Conservation (phyloP, 1,140 invertebrate genomes). For the Drosophila elegans region DNA sequence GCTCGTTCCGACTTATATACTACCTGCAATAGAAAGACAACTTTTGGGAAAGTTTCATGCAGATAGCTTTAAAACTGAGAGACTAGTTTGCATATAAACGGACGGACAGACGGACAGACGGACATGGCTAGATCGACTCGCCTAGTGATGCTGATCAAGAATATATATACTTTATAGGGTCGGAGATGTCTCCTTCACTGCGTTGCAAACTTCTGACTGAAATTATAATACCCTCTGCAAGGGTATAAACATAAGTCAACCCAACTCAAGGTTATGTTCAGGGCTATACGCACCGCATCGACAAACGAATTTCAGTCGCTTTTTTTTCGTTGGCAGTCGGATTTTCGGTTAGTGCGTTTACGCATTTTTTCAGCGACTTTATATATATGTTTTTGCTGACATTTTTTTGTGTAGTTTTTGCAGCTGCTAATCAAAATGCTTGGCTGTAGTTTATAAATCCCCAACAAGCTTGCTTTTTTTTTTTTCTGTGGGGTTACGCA, state of each 20-base stretch:
- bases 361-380: conserved; percentile 59
- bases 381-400: conserved; percentile 9
- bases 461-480: conserved; percentile 44
- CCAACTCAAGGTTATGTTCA: conserved; percentile 83
- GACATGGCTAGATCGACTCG: no score
- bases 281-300: conserved; percentile 81
- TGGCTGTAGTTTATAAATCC: conserved; percentile 76
- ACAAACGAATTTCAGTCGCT: conserved; percentile 67
- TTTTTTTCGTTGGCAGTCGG: conserved; percentile 37
- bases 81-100: no score
- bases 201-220: no score
- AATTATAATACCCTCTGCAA: no score
- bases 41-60: no score
- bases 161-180: no score
- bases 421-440: conserved; percentile 81
- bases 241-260: conserved; percentile 25
- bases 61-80: no score
- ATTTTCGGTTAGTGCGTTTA: conserved; percentile 71
- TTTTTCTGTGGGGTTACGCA: conserved; percentile 55
- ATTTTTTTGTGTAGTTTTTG: conserved; percentile 55
- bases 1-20: no score
- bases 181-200: no score
- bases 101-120: no score
- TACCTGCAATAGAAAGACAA: no score
- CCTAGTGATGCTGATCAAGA: no score